Conservation (phyloP, 2,888 invertebrate species). For the Conistra vaccinii region DNA sequence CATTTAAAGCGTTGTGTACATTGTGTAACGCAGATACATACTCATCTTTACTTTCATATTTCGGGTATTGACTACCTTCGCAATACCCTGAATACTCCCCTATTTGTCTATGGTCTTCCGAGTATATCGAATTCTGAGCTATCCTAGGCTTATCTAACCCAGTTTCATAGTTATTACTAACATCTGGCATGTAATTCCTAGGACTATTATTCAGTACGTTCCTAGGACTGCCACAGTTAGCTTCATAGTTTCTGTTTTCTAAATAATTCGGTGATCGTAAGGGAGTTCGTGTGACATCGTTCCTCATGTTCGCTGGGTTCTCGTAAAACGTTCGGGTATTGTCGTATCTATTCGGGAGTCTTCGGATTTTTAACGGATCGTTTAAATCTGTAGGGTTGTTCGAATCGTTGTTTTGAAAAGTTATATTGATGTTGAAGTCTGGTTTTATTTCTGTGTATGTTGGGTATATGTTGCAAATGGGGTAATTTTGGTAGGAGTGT, state of each 20-base stretch:
- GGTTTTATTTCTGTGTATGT: conserved; percentile 87
- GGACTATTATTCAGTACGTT: conserved; percentile 84
- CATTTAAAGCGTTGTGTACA: conserved; percentile 80
- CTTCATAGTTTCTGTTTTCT: conserved; percentile 80
- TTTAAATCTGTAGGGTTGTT: conserved; percentile 66
- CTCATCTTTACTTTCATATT: conserved; percentile 81
- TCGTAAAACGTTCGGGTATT: conserved; percentile 84
- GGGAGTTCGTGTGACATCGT: conserved; percentile 76
- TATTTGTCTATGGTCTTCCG: conserved; percentile 78
- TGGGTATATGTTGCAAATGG: conserved; percentile 84
- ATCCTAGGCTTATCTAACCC: conserved; percentile 73
- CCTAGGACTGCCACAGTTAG: conserved; percentile 82
- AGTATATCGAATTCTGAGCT: conserved; percentile 77
- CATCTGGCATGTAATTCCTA: conserved; percentile 81
- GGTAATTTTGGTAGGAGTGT: conserved; percentile 88
- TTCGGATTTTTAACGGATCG: conserved; percentile 75
- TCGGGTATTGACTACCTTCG: conserved; percentile 78
- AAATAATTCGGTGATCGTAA: conserved; percentile 82
- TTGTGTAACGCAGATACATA: conserved; percentile 79
- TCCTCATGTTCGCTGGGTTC: conserved; percentile 79
- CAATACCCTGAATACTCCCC: conserved; percentile 81
- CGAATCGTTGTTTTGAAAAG: conserved; percentile 73
- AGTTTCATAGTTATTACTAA: conserved; percentile 78
- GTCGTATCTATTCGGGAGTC: conserved; percentile 76
- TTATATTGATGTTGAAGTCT: conserved; percentile 78